Base-by-base conservation (phyloP, 2,888 invertebrate genomes). In the Erebia epiphron region DNA sequence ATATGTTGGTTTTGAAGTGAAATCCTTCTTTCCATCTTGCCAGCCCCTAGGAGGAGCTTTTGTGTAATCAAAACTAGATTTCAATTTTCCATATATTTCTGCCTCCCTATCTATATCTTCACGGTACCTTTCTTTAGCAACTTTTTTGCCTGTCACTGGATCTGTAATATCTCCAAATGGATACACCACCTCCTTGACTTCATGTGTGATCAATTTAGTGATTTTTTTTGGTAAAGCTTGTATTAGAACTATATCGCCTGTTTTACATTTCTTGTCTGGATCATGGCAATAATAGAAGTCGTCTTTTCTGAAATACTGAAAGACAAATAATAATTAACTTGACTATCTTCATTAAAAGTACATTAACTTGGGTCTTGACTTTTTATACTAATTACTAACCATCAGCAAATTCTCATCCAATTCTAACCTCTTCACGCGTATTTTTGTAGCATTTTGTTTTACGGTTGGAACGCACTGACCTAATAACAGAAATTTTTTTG, bases 111-210 rank as follows among this genome's bases (percentile, higher is more conserved):
- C 96, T 73, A 97, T 94, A 71, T 96, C 95, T 73, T 97, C 97
- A 80, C 98, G 95, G 82, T 96, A 98, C 81, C 94, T 93, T 73
- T 95, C 95, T 66, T 94, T 95, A 0, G 96, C 95, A 56, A 96
- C 95, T 86, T 96, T 96, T 83, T 97, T 97, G 16, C 96, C 97
- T 58, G 97, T 96, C 35, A 98, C 90, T 1, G 98, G 98, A 88
- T 98, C 97, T n/a, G 95, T 96, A 66, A 97, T 92, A 88, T 98
- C 97, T 77, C 98, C 98, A 78, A 96, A 90, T 1, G 96, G 96
- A 86, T 97, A 97, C 16, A 98, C 94, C 7, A 98, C 95, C 84
- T 97, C 95, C 80, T 96, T 94, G 0, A 98, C 95, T 90, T 95
- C 94, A 82, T 98, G 98, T 9, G 97, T 96, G 11, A 98, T 96